Conservation (phyloP, 2,888 invertebrate genomes). For the Lochmaea crataegi region DNA sequence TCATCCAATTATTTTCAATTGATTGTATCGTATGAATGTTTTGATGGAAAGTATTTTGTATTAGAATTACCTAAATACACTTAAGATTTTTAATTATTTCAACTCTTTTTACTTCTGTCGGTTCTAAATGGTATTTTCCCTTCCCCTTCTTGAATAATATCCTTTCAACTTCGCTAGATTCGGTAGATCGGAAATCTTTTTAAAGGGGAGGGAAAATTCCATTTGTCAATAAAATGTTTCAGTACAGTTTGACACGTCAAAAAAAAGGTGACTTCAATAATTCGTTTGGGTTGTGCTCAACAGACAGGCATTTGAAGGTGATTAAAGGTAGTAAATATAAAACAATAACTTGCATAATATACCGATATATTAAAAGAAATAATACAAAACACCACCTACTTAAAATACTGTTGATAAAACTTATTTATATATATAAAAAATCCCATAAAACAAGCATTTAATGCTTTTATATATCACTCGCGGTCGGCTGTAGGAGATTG, state of each 20-base stretch:
- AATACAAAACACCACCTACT: neutral
- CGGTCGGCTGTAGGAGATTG: conserved; percentile 74
- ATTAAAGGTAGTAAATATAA: neutral
- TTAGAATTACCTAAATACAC: conserved; percentile 3
- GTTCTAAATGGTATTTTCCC: too few species aligned
- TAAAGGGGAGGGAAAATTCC: too few species aligned
- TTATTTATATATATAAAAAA: neutral
- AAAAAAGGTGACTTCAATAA: too few species aligned
- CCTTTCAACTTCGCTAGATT: too few species aligned
- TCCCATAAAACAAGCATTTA: neutral
- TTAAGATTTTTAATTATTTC: neutral
- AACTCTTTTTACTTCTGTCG: too few species aligned
- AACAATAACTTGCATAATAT: neutral
- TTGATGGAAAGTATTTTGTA: conserved; percentile 7
- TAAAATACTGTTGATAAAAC: conserved; percentile 2
- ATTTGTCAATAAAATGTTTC: too few species aligned
- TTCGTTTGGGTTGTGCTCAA: too few species aligned
- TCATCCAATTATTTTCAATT: neutral
- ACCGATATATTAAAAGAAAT: neutral
- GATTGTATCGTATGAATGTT: conserved; percentile 10
- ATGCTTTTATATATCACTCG: neutral
- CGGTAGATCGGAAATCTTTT: too few species aligned
- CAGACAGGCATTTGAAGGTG: too few species aligned
- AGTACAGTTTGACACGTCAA: too few species aligned
- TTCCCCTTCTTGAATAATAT: too few species aligned